Base-by-base conservation (phyloP, 2,888 invertebrate genomes). In the Eulithis testata region DNA sequence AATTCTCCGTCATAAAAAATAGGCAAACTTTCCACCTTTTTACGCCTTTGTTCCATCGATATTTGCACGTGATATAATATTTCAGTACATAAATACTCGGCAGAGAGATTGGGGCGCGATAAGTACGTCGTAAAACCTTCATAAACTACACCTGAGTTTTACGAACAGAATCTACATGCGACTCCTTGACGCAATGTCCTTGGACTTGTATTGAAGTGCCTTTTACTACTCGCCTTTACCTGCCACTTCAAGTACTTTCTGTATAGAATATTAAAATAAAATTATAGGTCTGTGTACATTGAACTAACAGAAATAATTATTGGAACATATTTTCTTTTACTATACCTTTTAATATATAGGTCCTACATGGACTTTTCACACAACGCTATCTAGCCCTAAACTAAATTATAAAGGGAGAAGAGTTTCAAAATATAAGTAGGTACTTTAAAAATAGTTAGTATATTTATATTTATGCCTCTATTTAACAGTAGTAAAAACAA, bases 61-160 rank as follows among this genome's bases (percentile, higher is more conserved):
- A 66, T 69, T 71, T 66, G 68, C 72, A 67, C 71, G 71, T 72
- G 69, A 69, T 69, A 69, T 68, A 66, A 70, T 72, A 70, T 70
- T 70, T 63, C 63, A 66, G 66, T 69, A 67, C 65, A 50, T 71
- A 67, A 71, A 69, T 73, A 71, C 69, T 66, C 65, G 63, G 59
- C 60, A 52, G 50, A 66, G 65, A 70, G 68, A 70, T 66, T 69
- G 69, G 69, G 65, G 53, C 55, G 58, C 67, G 68, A 69, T 69
- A 70, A 69, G 67, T 59, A 55, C 57, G 61, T 70, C 71, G 66
- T 73, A 73, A 73, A 73, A 68, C 71, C 68, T 61, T 61, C 65
- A 65, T 71, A 69, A 64, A 63, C 66, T 65, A 71, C 71, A 73
- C 71, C 73, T 73, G 73, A 62, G 69, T 67, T 69, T 65, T 65